Conservation (phyloP, 2,797 vertebrate species). For the Psittacula derbiana region DNA sequence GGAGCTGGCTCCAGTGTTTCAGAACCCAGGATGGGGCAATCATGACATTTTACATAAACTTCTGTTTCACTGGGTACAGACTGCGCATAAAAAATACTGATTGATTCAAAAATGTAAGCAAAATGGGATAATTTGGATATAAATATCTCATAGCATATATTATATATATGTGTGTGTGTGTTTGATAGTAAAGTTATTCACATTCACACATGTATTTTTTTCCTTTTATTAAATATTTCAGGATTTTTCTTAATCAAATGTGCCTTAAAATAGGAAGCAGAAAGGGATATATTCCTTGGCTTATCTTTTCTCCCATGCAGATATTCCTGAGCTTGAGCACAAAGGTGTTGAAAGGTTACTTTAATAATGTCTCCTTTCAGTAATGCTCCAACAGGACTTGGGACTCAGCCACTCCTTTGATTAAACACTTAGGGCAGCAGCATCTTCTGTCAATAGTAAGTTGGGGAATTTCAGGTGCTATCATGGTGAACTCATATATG, state of each 20-base stretch:
- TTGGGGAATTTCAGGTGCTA: slow-evolving; percentile 13
- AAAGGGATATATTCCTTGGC: neutral
- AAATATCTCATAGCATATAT: neutral
- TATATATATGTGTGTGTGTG: neutral
- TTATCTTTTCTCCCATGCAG: neutral
- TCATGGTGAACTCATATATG: slow-evolving; percentile 20
- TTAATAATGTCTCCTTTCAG: neutral
- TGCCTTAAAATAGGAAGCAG: neutral
- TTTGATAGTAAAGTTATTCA: neutral
- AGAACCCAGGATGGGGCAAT: neutral
- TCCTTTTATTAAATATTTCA: neutral
- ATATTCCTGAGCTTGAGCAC: neutral
- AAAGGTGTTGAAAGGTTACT: slow-evolving; percentile 13
- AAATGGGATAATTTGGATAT: neutral
- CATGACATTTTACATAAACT: neutral
- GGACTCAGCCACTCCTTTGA: neutral
- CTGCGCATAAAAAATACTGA: neutral
- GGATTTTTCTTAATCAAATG: neutral
- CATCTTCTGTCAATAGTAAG: slow-evolving; percentile 4
- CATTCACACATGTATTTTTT: neutral
- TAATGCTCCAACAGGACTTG: neutral
- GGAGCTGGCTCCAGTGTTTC: neutral
- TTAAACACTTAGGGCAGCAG: slow-evolving; percentile 3
- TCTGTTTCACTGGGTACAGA: neutral
- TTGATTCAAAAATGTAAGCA: neutral